Conservation (phyloP, 1,140 invertebrate species). For the Heliconius nattereri region DNA sequence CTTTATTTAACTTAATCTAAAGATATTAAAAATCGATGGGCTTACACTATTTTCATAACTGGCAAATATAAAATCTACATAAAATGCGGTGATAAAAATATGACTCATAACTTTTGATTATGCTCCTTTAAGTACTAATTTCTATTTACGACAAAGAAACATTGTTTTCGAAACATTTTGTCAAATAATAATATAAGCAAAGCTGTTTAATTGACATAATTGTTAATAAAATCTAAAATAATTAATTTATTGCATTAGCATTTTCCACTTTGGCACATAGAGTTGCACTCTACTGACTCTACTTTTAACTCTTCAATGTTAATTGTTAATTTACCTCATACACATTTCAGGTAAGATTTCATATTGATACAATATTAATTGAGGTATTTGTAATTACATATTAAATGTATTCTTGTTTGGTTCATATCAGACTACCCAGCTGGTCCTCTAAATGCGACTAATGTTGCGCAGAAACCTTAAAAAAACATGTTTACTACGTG, state of each 20-base stretch:
- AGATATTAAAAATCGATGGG: conserved; percentile 41
- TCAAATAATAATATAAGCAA: neutral
- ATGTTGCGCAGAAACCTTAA: conserved; percentile 23
- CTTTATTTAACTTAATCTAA: conserved; percentile 23
- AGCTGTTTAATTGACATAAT: conserved; percentile 32
- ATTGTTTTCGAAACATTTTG: neutral
- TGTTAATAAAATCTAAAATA: conserved; percentile 46
- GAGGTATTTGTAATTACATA: neutral
- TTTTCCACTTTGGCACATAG: conserved; percentile 66
- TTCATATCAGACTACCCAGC: neutral
- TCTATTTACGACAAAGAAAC: neutral
- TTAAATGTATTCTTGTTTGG: neutral
- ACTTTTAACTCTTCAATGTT: neutral
- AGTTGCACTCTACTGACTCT: conserved; percentile 32
- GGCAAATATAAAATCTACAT: neutral
- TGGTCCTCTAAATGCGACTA: conserved; percentile 8
- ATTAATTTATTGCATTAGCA: conserved; percentile 56
- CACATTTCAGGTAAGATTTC: neutral
- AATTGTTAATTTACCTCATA: neutral
- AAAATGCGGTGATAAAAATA: conserved; percentile 8
- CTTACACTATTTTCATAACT: conserved; percentile 19
- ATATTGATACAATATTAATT: neutral
- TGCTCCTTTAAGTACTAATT: conserved; percentile 3
- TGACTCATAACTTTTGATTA: neutral
- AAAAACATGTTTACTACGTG: conserved; percentile 23